Conservation (phyloP, 2,888 invertebrate species). For the Tachina grossa region DNA sequence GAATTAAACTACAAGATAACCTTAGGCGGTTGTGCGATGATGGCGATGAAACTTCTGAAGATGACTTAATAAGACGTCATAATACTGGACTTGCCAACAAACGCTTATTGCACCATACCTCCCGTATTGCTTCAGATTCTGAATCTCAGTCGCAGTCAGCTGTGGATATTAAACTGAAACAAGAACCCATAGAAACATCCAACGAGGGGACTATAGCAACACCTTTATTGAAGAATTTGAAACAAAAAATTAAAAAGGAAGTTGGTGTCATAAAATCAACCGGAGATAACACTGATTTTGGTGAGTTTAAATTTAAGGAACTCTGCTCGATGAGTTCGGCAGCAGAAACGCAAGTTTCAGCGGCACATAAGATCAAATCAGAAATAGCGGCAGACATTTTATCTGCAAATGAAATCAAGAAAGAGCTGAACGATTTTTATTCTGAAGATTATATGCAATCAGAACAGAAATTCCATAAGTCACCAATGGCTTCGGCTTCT, state of each 20-base stretch:
- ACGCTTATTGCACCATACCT: constrained; percentile 86
- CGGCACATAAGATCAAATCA: constrained; percentile 53
- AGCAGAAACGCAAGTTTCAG: constrained; percentile 81
- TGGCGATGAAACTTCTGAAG: constrained; percentile 81
- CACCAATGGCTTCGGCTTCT: constrained; percentile 56
- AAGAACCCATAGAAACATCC: constrained; percentile 67
- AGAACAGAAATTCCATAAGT: constrained; percentile 72
- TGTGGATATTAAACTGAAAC: constrained; percentile 74
- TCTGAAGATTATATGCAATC: constrained; percentile 57
- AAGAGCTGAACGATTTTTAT: constrained; percentile 78
- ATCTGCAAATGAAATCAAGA: constrained; percentile 77
- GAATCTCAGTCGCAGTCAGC: constrained; percentile 79
- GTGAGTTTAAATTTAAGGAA: constrained; percentile 75
- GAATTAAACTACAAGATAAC: constrained; percentile 83
- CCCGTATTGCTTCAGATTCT: constrained; percentile 90
- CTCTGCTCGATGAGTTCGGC: constrained; percentile 81
- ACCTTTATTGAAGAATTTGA: constrained; percentile 80
- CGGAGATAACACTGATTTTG: constrained; percentile 68
- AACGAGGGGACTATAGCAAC: constrained; percentile 74
- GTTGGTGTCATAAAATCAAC: constrained; percentile 27
- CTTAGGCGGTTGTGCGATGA: constrained; percentile 83
- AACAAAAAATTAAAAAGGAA: constrained; percentile 86
- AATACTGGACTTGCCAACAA: constrained; percentile 84
- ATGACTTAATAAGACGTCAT: constrained; percentile 78
- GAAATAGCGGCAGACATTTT: constrained; percentile 58